phyloP scores from a whole-genome alignment of 2,113 vertebrate species.

The Eretmochelys imbricata region DNA sequence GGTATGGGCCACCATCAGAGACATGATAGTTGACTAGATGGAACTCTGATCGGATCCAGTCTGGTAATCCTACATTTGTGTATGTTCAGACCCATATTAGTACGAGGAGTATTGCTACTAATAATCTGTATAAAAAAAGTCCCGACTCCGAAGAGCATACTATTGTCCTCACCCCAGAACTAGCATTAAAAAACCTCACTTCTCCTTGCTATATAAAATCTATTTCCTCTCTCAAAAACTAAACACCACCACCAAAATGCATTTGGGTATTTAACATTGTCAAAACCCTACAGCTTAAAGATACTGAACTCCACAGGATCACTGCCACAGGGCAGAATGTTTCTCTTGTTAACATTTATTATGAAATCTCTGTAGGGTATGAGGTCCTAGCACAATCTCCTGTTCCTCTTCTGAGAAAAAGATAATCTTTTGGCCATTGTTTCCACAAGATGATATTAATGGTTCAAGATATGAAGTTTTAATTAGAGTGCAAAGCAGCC shows the following conservation, averaged over 20 bases:
- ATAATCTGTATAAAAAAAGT: neutral
- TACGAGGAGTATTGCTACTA: neutral
- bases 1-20: neutral
- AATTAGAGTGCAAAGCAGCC: conserved; percentile 49
- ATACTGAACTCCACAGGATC: neutral
- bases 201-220: conserved; percentile 3
- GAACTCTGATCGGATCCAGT: neutral
- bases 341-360: conserved; percentile 32
- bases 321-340: neutral
- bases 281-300: conserved; percentile 2
- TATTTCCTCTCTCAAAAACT: neutral
- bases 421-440: conserved; percentile 61
- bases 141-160: neutral
- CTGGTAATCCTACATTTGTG: neutral
- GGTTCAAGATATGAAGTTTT: conserved; percentile 35
- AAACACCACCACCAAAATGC: neutral
- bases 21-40: neutral
- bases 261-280: neutral
- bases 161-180: neutral
- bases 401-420: conserved; percentile 47
- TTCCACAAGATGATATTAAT: conserved; percentile 38
- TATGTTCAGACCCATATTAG: neutral
- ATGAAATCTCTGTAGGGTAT: conserved; percentile 42
- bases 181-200: neutral
- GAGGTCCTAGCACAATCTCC: conserved; percentile 59